Conservation (phyloP, 2,113 vertebrate genomes). For the Psittacula cyanocephala region DNA sequence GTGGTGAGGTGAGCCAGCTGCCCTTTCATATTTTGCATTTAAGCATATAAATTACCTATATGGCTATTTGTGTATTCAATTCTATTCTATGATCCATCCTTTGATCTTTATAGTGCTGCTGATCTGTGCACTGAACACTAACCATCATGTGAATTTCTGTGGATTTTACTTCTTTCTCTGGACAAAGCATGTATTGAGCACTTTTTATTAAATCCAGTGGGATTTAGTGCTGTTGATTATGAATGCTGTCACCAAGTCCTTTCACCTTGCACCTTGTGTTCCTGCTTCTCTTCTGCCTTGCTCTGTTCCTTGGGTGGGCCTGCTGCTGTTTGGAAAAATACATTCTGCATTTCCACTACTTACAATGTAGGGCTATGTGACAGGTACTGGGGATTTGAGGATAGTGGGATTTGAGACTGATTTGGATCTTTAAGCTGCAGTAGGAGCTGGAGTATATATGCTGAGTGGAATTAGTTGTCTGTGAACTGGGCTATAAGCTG, state of each 20-base stretch:
- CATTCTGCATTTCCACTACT: neutral
- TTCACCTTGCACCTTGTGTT: neutral
- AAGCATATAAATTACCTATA: neutral
- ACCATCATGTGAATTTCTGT: neutral
- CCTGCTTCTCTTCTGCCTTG: neutral
- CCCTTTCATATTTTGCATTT: conserved; percentile 11
- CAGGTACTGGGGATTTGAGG: neutral
- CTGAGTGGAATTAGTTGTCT: neutral
- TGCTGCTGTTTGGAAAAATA: neutral
- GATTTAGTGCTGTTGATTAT: neutral
- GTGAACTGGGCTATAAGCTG: neutral
- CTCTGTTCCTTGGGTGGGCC: neutral
- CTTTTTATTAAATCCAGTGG: neutral
- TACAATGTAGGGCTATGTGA: neutral
- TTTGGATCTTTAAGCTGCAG: neutral
- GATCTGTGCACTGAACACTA: conserved; percentile 11
- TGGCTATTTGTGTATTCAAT: neutral
- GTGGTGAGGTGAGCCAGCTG: conserved; percentile 84
- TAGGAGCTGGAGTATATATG: neutral
- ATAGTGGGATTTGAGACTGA: neutral
- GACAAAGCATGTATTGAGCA: neutral
- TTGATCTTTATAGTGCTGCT: neutral
- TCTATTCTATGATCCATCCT: neutral
- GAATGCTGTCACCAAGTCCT: neutral
- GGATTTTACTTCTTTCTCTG: neutral